Evolutionary conservation across 2,888 invertebrate genomes (phyloP).

Genomic region (Trichogramma dendrolimi): DNA sequence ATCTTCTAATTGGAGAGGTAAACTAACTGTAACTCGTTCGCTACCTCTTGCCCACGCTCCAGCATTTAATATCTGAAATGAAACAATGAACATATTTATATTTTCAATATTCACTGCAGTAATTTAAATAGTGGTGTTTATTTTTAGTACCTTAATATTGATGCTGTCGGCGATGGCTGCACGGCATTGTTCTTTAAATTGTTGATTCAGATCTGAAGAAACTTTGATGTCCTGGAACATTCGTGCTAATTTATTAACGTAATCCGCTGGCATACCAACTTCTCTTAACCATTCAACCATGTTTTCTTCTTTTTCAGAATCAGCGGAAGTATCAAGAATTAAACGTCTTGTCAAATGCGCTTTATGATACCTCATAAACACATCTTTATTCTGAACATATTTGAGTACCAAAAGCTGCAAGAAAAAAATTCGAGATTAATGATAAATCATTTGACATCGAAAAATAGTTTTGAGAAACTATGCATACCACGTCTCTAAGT

Average conservation of each 20-base stretch:
- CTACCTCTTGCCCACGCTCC: conserved; percentile 97
- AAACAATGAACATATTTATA: background rate
- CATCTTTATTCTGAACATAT: conserved; percentile 99
- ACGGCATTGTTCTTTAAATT: conserved; percentile 74
- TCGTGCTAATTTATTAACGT: conserved; percentile 93
- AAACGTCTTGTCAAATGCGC: conserved; percentile 93
- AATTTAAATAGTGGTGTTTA: background rate
- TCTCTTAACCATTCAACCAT: conserved; percentile 98
- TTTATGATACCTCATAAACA: conserved; percentile 99
- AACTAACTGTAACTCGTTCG: conserved; percentile 89
- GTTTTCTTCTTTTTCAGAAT: conserved; percentile 98
- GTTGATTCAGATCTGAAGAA: conserved; percentile 92
- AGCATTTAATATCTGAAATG: conserved; percentile 78
- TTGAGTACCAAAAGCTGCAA: conserved; percentile 83
- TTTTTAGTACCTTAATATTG: conserved; percentile 70
- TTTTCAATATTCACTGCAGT: background rate
- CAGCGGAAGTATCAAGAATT: conserved; percentile 96
- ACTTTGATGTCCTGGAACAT: conserved; percentile 99
- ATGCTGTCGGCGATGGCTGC: conserved; percentile 83
- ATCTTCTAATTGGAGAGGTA: conserved; percentile 96
- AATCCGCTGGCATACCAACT: conserved; percentile 99
- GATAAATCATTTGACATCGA: background rate
- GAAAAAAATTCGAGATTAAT: conserved; percentile 3
- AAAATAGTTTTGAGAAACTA: background rate
- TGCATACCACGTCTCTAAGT: conserved; percentile 77